These are phyloP conservation scores for Papilio protenor DNA, from an alignment of 2,888 invertebrate genomes.

Conservation along the genomic window DNA sequence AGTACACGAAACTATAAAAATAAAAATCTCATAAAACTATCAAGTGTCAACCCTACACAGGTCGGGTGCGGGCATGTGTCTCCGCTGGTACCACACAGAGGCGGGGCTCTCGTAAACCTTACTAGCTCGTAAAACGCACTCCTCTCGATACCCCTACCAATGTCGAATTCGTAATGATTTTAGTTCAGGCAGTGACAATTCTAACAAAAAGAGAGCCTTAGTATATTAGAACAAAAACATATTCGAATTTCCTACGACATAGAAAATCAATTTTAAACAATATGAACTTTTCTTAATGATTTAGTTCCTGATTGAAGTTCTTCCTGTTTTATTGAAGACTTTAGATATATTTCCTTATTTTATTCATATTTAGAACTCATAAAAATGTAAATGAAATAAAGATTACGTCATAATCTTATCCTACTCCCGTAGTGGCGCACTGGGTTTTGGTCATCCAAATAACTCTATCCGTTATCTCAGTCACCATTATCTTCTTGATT, in stretches of 20 bases:
- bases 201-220: too few relatives aligned
- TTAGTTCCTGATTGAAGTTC: too few relatives aligned
- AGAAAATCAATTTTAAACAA: not conserved
- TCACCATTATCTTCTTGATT: too few relatives aligned
- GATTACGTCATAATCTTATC: too few relatives aligned
- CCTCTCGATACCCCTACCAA: conserved; percentile 37
- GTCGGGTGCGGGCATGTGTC: conserved; percentile 28
- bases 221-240: not conserved
- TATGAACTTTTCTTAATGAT: too few relatives aligned
- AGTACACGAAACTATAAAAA: not conserved
- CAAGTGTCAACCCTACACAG: conserved; percentile 25
- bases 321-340: not conserved
- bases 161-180: not conserved
- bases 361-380: not conserved
- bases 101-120: conserved; percentile 49
- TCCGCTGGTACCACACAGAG: conserved; percentile 47
- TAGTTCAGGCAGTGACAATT: not conserved
- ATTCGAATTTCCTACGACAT: not conserved
- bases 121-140: conserved; percentile 52
- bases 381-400: too few relatives aligned
- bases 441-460: too few relatives aligned
- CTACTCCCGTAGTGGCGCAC: too few relatives aligned
- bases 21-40: not conserved
- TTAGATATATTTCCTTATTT: not conserved
- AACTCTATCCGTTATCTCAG: too few relatives aligned